Conservation (phyloP, 1,140 invertebrate genomes). For the Leguminivora glycinivorella region DNA sequence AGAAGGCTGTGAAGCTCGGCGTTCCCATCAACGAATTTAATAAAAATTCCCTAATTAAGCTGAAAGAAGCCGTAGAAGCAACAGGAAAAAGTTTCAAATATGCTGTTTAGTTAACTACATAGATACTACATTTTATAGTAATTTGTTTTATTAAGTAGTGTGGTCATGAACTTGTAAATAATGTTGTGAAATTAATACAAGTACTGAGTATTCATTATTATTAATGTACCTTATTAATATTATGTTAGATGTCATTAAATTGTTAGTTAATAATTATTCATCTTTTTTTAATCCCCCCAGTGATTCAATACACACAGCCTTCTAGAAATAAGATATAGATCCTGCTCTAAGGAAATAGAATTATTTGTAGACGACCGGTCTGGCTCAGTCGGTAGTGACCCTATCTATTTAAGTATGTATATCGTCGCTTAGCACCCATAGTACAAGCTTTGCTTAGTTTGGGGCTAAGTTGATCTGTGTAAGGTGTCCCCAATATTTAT, state of each 20-base stretch:
- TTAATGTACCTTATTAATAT: constrained; percentile 26
- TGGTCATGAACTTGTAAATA: constrained; percentile 20
- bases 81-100: constrained; percentile 45
- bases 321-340: too few relatives aligned
- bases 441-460: too few relatives aligned
- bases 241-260: constrained; percentile 5
- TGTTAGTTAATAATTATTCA: neutral
- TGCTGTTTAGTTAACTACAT: neutral
- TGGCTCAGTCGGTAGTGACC: too few relatives aligned
- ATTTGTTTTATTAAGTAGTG: constrained; percentile 14
- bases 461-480: too few relatives aligned
- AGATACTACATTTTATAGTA: too few relatives aligned
- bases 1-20: constrained; percentile 75
- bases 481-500: too few relatives aligned
- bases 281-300: too few relatives aligned
- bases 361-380: too few relatives aligned
- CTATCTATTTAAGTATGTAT: too few relatives aligned
- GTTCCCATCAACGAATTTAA: constrained; percentile 80
- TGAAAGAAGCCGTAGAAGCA: constrained; percentile 77
- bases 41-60: constrained; percentile 75
- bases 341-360: too few relatives aligned
- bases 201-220: constrained; percentile 24
- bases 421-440: too few relatives aligned
- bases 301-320: too few relatives aligned
- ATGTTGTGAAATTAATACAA: constrained; percentile 20